Evolutionary conservation across 2,113 vertebrate species (phyloP).

Genomic region (Ancistrus triradiatus): DNA sequence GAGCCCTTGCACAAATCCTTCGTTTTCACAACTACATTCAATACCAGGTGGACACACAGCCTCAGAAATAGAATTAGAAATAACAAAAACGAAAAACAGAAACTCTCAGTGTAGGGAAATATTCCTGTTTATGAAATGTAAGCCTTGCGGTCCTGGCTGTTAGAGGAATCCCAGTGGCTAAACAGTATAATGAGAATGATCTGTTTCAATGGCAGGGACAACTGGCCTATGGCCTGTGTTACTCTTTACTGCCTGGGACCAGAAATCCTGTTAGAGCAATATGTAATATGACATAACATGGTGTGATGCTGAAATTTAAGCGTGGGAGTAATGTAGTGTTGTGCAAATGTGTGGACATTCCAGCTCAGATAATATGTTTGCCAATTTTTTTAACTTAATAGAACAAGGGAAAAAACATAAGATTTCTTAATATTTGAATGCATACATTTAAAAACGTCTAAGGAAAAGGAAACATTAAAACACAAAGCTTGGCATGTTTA

Average conservation of each 20-base stretch:
- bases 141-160: no score
- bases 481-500: no score
- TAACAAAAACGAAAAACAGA: conserved; percentile 31
- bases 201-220: conserved; percentile 39
- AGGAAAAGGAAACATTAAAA: no score
- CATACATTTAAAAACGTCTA: no score
- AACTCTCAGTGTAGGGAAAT: conserved; percentile 19
- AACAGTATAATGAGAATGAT: conserved; percentile 57
- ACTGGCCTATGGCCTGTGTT: conserved; percentile 38
- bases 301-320: no score
- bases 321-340: no score
- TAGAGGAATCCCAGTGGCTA: conserved; percentile 52
- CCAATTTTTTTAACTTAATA: no score
- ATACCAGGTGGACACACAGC: conserved; percentile 48
- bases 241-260: conserved; percentile 43
- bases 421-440: no score
- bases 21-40: conserved; percentile 35
- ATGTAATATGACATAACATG: no score
- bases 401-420: no score
- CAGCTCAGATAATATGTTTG: no score
- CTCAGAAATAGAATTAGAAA: conserved; percentile 31
- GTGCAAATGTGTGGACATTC: no score
- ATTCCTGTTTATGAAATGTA: conserved; percentile 19
- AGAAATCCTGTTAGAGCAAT: conserved; percentile 44
- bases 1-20: conserved; percentile 43